Percentiles rank a stretch among this genome's conserved stretches.
Conservation (phyloP, 2,888 invertebrate species). For the Taphrorychus bicolor region DNA sequence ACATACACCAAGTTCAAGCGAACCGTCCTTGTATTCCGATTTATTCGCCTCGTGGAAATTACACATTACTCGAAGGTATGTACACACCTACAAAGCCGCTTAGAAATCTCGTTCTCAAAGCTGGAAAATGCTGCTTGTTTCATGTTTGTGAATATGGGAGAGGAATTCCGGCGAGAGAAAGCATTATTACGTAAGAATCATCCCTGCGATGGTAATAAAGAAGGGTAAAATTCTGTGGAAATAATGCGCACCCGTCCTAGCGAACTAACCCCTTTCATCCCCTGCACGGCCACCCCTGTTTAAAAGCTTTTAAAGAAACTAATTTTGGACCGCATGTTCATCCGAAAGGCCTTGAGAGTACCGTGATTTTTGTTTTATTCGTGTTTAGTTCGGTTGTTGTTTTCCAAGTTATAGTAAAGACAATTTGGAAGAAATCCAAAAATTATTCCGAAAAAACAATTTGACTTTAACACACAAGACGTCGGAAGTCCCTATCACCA, state of each 20-base stretch:
- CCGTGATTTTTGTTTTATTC: too few species aligned
- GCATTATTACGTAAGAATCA: not conserved
- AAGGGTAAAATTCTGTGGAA: not conserved
- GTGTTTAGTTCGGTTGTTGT: too few species aligned
- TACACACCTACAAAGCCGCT: constrained; percentile 24
- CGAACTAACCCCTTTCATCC: not conserved
- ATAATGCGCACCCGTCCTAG: not conserved
- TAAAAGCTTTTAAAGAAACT: too few species aligned
- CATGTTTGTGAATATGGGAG: not conserved
- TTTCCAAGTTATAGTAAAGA: too few species aligned
- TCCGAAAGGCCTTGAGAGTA: too few species aligned
- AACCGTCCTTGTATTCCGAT: constrained; percentile 24
- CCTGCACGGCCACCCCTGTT: too few species aligned
- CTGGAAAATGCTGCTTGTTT: not conserved
- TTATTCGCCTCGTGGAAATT: constrained; percentile 30
- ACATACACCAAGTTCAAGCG: constrained; percentile 22
- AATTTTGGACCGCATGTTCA: too few species aligned
- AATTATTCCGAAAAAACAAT: too few species aligned
- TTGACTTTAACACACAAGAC: too few species aligned
- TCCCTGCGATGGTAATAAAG: not conserved
- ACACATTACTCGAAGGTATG: constrained; percentile 24
- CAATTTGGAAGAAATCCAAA: too few species aligned
- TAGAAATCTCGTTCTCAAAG: constrained; percentile 6
- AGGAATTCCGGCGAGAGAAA: not conserved
- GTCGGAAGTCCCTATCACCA: too few species aligned